Percentiles rank a stretch among this genome's conserved stretches.
These are phyloP conservation scores for Lasaia peninsularis DNA, from an alignment of 1,140 invertebrate species.

Conservation along the genomic window DNA sequence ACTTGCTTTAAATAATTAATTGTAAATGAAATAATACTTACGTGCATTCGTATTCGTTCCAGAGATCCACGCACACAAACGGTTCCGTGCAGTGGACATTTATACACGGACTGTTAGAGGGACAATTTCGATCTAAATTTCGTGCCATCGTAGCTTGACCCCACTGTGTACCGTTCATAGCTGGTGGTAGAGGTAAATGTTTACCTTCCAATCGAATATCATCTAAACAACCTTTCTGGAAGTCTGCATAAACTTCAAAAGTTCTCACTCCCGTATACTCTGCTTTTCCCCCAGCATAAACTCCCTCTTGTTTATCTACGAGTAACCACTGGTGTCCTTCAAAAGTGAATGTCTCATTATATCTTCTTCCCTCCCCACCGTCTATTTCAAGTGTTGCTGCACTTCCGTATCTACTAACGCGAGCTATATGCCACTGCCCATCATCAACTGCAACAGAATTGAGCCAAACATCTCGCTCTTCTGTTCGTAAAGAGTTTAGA, in stretches of 20 bases:
- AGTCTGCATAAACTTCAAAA: slow-evolving; percentile 96
- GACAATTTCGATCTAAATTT: slow-evolving; percentile 93
- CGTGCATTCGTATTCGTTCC: slow-evolving; percentile 98
- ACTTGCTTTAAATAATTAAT: not conserved
- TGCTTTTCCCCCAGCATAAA: slow-evolving; percentile 96
- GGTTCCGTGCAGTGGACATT: slow-evolving; percentile 94
- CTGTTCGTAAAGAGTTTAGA: slow-evolving; percentile 91
- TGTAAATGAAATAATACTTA: slow-evolving; percentile 78
- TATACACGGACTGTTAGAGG: slow-evolving; percentile 95
- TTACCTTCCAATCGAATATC: slow-evolving; percentile 91
- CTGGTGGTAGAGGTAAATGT: slow-evolving; percentile 92
- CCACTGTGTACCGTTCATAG: slow-evolving; percentile 96
- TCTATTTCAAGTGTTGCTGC: slow-evolving; percentile 96
- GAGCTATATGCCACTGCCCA: slow-evolving; percentile 97
- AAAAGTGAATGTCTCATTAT: slow-evolving; percentile 95
- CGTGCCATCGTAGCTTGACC: slow-evolving; percentile 94
- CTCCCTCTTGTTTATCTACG: slow-evolving; percentile 96
- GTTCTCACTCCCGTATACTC: slow-evolving; percentile 95
- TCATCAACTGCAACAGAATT: slow-evolving; percentile 94
- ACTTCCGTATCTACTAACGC: slow-evolving; percentile 92
- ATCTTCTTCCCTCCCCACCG: slow-evolving; percentile 95
- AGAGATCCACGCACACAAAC: slow-evolving; percentile 97
- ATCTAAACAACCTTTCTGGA: slow-evolving; percentile 86
- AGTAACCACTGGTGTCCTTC: slow-evolving; percentile 93
- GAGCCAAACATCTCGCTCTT: slow-evolving; percentile 94